phyloP scores from a whole-genome alignment of 2,888 invertebrate species.

The Aspidiotus destructor region DNA sequence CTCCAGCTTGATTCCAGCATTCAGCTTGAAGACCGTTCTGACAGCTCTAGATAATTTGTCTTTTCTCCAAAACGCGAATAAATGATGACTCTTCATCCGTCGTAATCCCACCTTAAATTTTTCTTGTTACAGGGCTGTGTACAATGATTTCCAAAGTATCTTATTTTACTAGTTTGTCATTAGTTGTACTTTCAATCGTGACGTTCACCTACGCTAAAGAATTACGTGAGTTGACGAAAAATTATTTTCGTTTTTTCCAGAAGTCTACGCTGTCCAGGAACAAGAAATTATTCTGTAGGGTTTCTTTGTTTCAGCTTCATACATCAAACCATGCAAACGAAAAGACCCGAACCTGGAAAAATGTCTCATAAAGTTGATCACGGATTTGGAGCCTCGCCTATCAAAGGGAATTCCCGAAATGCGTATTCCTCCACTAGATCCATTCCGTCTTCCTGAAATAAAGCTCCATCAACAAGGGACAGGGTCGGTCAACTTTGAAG shows the following conservation, averaged over 20 bases:
- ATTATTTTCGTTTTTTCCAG: too few relatives aligned
- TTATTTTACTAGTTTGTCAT: neutral
- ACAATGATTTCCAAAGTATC: neutral
- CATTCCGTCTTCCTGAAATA: constrained; percentile 37
- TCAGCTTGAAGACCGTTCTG: too few relatives aligned
- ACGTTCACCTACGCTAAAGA: neutral
- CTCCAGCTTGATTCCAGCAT: too few relatives aligned
- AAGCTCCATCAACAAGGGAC: constrained; percentile 36
- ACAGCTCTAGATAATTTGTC: too few relatives aligned
- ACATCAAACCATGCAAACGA: constrained; percentile 39
- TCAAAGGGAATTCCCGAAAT: constrained; percentile 37
- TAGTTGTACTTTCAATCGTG: neutral
- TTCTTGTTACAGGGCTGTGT: neutral
- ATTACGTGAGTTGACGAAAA: neutral
- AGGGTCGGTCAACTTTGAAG: constrained; percentile 37
- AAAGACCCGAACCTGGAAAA: constrained; percentile 39
- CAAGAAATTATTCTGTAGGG: neutral
- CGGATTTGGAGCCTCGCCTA: constrained; percentile 35
- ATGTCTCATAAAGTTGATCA: constrained; percentile 38
- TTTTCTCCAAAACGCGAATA: too few relatives aligned
- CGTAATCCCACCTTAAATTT: neutral
- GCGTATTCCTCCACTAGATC: constrained; percentile 38
- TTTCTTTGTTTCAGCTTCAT: constrained; percentile 38
- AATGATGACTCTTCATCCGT: too few relatives aligned
- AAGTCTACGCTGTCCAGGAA: too few relatives aligned